Evolutionary conservation across 2,888 invertebrate genomes (phyloP).

Genomic region (Icerya purchasi): DNA sequence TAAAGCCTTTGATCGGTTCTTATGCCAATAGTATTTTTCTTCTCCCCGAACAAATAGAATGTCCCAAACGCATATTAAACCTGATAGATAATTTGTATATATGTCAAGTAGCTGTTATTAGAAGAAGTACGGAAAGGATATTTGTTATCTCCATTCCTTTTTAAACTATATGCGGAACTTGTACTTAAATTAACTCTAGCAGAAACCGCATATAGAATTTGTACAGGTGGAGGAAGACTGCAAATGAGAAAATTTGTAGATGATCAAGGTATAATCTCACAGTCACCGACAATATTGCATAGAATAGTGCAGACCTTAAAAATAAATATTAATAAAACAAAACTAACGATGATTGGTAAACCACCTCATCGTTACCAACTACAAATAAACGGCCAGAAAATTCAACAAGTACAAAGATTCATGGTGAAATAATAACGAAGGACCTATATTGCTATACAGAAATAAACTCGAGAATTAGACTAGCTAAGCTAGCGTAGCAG

Average conservation of each 20-base stretch:
- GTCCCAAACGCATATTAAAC: no score
- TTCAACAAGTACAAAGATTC: background rate
- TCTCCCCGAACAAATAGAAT: no score
- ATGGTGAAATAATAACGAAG: background rate
- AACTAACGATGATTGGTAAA: background rate
- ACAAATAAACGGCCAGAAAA: background rate
- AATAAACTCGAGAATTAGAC: background rate
- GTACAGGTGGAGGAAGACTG: background rate
- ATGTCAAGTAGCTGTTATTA: no score
- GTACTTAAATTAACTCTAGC: background rate
- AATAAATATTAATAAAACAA: background rate
- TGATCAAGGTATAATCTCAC: background rate
- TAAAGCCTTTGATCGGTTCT: background rate
- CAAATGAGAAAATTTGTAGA: background rate
- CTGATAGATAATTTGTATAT: no score
- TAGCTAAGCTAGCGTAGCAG: background rate
- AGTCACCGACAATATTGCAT: background rate
- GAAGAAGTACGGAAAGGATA: background rate
- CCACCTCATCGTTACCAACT: background rate
- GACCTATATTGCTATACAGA: background rate
- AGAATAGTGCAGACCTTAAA: background rate
- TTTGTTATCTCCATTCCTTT: background rate
- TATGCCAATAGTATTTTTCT: no score
- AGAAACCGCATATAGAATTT: background rate
- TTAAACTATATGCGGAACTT: background rate